phyloP scores from a whole-genome alignment of 2,888 invertebrate species.

The Macropis europaea region DNA sequence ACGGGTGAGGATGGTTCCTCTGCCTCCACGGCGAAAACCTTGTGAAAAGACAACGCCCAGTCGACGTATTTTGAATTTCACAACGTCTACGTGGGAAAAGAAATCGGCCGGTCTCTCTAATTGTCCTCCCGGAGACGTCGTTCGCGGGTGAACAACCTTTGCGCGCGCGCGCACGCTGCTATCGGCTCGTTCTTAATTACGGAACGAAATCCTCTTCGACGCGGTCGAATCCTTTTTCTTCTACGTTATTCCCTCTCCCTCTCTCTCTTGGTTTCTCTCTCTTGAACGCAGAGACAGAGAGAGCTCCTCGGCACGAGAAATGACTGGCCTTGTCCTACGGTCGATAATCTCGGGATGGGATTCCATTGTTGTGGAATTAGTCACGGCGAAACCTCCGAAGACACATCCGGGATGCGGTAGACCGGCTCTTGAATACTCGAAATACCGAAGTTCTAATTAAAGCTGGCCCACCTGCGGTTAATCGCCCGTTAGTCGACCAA shows the following conservation, averaged over 20 bases:
- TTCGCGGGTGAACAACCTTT: slow-evolving; percentile 45
- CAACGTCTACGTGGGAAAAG: slow-evolving; percentile 47
- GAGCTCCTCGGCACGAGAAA: slow-evolving; percentile 13
- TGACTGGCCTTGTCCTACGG: slow-evolving; percentile 29
- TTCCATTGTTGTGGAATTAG: slow-evolving; percentile 58
- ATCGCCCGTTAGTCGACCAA: slow-evolving; percentile 1
- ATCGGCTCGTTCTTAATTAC: slow-evolving; percentile 44
- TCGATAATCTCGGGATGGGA: slow-evolving; percentile 43
- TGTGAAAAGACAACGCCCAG: slow-evolving; percentile 34
- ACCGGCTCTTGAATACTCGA: slow-evolving; percentile 29
- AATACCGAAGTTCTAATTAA: slow-evolving; percentile 36
- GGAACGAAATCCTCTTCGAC: slow-evolving; percentile 29
- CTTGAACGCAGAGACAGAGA: too few species aligned
- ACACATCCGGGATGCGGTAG: slow-evolving; percentile 28
- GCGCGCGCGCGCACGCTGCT: not conserved
- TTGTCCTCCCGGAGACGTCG: slow-evolving; percentile 36
- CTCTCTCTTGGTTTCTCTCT: slow-evolving; percentile 16
- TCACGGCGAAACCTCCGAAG: slow-evolving; percentile 36
- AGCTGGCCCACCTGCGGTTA: slow-evolving; percentile 15
- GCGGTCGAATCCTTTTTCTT: slow-evolving; percentile 4
- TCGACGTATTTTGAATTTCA: slow-evolving; percentile 45
- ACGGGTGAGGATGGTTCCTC: not conserved
- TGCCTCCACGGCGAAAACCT: not conserved
- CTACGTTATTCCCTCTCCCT: not conserved
- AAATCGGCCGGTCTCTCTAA: slow-evolving; percentile 44